Evolutionary conservation across 2,113 vertebrate species (phyloP), one percentile per base, ranked within the genome.

Genomic region (Coryphaenoides rupestris): DNA sequence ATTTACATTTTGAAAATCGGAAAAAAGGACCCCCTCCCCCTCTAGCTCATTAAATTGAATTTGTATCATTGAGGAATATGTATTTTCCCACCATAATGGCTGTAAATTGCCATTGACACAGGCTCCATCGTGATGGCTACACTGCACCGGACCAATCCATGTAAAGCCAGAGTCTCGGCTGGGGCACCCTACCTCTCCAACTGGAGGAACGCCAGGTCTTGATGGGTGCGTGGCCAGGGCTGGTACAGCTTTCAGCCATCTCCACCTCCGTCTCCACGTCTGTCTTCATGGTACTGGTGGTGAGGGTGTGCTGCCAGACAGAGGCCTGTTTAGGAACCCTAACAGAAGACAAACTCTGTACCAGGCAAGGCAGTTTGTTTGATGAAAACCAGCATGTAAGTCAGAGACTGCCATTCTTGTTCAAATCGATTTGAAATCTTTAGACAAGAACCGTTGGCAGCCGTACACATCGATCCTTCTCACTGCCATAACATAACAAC

Each of bases 181-280:
- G 0, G 1, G 28, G 16, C 46, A 33, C 19, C 26, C 10, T 79
- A 89, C 88, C 82, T 87, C 63, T 80, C 55, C 70, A 58, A 52
- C 49, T 81, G 75, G 76, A 69, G 3, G 67, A n/a, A 16, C 59
- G 58, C 76, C 73, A 69, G 45, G 65, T 70, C 62, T 23, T 68
- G 65, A 72, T 72, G 56, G 68, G 1, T 5, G 63, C 52, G 59
- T 80, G 84, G 72, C 22, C 19, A 3, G 57, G 62, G 0, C 54
- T 56, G 22, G 66, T 70, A 86, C 5, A 50, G 66, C 58, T 78
- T n/a, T 24, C 73, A 58, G 78, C 21, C 0, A 5, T 60, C 12
- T 7, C 53, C 17, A 21, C 24, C 24, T 13, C 12, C 24, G 14
- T 15, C n/a, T 74, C 66, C 53, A 70, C 76, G 28, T 70, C 68